Percentiles rank a stretch among this genome's conserved stretches.
Conservation (phyloP, 1,140 invertebrate genomes). For the Mylabris phalerata region DNA sequence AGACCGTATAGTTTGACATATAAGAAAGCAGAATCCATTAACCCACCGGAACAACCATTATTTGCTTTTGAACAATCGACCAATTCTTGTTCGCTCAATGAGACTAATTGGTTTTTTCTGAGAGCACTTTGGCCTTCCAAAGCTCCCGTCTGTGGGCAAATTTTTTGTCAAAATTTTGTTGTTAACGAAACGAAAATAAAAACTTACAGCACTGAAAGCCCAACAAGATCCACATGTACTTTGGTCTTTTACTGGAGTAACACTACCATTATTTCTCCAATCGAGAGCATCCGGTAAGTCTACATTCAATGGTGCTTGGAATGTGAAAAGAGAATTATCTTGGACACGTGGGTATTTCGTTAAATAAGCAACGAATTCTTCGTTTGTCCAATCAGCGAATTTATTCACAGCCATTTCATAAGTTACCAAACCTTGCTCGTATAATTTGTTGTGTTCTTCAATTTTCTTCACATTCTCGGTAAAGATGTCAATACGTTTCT, state of each 20-base stretch:
- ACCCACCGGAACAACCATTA: no score
- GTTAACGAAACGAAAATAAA: not conserved
- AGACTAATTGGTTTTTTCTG: no score
- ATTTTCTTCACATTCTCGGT: constrained; percentile 1
- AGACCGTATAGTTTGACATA: no score
- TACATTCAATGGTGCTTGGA: no score
- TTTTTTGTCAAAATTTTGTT: no score
- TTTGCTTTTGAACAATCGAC: no score
- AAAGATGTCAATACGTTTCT: constrained; percentile 1
- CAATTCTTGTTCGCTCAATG: no score
- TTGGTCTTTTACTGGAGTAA: constrained; percentile 7
- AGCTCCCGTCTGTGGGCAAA: no score
- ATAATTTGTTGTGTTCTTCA: constrained; percentile 6
- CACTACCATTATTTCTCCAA: not conserved
- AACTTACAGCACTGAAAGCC: constrained; percentile 7
- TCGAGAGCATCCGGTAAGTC: not conserved
- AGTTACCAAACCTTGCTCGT: not conserved
- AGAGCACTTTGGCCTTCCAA: no score
- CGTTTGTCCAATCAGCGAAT: not conserved
- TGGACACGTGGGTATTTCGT: not conserved
- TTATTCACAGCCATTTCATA: constrained; percentile 1
- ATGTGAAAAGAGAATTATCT: no score
- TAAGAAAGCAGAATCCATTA: no score
- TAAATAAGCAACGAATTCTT: not conserved
- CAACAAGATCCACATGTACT: constrained; percentile 6